Base-by-base conservation (phyloP, 2,113 vertebrate species). In the Galemys pyrenaicus region DNA sequence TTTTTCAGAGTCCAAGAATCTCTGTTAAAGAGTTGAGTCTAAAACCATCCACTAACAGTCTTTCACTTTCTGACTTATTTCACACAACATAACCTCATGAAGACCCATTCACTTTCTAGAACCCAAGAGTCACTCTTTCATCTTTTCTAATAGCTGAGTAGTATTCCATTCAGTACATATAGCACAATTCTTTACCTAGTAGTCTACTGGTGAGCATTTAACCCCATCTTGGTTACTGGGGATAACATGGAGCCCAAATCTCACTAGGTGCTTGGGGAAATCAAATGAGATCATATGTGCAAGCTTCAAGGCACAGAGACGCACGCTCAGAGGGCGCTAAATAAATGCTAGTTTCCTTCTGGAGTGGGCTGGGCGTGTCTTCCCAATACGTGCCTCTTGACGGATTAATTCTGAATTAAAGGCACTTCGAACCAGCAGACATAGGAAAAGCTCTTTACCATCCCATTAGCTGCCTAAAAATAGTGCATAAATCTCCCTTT, bases 341-440 rank as follows among this genome's bases (percentile, higher is more conserved):
- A 35, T 87, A 94, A 89, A 75, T 74, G 20, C 65, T 60, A 73
- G 17, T 79, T 75, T 91, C 51, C 60, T 54, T 92, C 41, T 60
- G 26, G 24, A 71, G 15, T 6, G 41, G 51, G 70, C 74, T 19
- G 62, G 67, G 39, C 60, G 58, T 15, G 41, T 60, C 67, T 58
- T 73, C 32, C 77, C 32, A 67, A 82, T n/a, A 75, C 67, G 82
- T 65, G 49, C 39, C 49, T 67, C n/a, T 88, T 67, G 64, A 19
- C 68, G 49, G 37, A 75, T 82, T 74, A 75, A 75, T 83, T 89
- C 83, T 89, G 51, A 60, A 32, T 60, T 89, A 93, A 89, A 67
- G 58, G 39, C 82, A 65, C 0, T 88, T 58, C 82, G 78, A 82
- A 82, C 37, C 77, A 88, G 37, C 37, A 82, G 37, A 56, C 32